phyloP scores from a whole-genome alignment of 2,888 invertebrate species.

The Eledona agricola region DNA sequence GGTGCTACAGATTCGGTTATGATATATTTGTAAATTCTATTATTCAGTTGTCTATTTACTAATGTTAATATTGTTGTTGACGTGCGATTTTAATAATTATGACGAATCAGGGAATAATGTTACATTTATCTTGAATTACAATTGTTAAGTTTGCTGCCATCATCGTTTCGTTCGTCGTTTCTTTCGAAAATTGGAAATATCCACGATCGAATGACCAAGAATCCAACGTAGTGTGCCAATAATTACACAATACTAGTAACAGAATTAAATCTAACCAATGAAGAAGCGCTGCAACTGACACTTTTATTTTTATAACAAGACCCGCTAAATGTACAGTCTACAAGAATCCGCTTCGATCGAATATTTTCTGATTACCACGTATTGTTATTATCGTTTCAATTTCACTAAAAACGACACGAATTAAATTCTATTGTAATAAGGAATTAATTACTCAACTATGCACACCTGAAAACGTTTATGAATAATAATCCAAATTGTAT shows the following conservation, averaged over 20 bases:
- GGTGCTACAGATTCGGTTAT: slow-evolving; percentile 45
- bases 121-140: slow-evolving; percentile 39
- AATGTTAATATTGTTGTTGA: slow-evolving; percentile 45
- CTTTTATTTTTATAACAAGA: too few species aligned
- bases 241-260: slow-evolving; percentile 10
- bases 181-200: slow-evolving; percentile 6
- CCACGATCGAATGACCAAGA: slow-evolving; percentile 34
- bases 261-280: slow-evolving; percentile 20
- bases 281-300: slow-evolving; percentile 6
- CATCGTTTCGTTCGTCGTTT: slow-evolving; percentile 5
- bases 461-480: slow-evolving; percentile 18
- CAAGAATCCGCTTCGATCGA: too few species aligned
- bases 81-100: slow-evolving; percentile 44
- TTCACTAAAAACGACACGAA: slow-evolving; percentile 22
- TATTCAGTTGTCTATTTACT: slow-evolving; percentile 36
- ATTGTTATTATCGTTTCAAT: too few species aligned
- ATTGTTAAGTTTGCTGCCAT: slow-evolving; percentile 15
- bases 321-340: too few species aligned
- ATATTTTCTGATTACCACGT: too few species aligned
- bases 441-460: slow-evolving; percentile 14
- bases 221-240: slow-evolving; percentile 41
- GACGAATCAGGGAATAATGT: slow-evolving; percentile 46
- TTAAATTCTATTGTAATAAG: slow-evolving; percentile 25
- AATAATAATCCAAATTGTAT: slow-evolving; percentile 24
- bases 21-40: slow-evolving; percentile 39